Conservation (phyloP, 1,140 invertebrate genomes). For the Manduca sexta region DNA sequence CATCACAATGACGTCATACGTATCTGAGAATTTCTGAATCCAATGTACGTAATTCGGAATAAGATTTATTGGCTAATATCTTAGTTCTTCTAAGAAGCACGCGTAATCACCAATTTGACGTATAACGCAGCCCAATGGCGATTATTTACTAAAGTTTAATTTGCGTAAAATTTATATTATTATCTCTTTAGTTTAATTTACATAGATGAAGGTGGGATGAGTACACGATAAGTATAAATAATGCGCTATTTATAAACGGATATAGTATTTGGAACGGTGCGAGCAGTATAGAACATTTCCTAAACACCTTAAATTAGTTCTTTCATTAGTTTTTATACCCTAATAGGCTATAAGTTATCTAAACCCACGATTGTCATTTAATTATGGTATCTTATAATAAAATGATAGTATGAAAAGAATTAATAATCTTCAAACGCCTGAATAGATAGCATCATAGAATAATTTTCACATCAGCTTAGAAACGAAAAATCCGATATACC, state of each 20-base stretch:
- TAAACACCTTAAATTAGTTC: too few species aligned
- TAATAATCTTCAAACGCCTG: too few species aligned
- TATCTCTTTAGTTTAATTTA: neutral
- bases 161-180: constrained; percentile 1
- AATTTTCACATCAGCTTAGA: too few species aligned
- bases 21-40: neutral
- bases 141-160: constrained; percentile 12
- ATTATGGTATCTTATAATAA: too few species aligned
- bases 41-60: constrained; percentile 12
- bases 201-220: neutral
- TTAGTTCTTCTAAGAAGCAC: constrained; percentile 7
- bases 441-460: too few species aligned
- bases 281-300: too few species aligned
- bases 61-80: constrained; percentile 12
- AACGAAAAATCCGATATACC: too few species aligned
- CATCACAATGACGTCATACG: neutral
- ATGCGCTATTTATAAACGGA: neutral
- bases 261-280: too few species aligned
- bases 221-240: neutral
- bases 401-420: too few species aligned
- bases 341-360: too few species aligned
- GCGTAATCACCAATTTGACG: constrained; percentile 11
- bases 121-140: constrained; percentile 5
- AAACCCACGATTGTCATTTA: too few species aligned
- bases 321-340: too few species aligned